phyloP scores from a whole-genome alignment of 2,797 vertebrate species.

The Gadopsis marmoratus region DNA sequence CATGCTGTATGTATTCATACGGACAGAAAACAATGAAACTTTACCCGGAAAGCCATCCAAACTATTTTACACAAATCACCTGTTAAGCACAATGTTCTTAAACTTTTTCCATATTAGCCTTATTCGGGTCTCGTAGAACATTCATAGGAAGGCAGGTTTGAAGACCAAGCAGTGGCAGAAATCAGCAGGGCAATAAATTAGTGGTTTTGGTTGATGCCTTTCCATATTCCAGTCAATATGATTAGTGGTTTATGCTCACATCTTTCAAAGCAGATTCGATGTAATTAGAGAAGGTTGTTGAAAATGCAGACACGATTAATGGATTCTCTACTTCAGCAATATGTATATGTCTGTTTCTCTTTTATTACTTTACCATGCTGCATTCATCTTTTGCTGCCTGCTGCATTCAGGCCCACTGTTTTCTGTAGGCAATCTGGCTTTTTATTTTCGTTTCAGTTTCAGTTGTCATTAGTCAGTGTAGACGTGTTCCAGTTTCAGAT shows the following conservation, averaged over 20 bases:
- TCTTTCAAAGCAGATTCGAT: constrained; percentile 33
- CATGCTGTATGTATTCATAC: not conserved
- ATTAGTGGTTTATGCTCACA: constrained; percentile 36
- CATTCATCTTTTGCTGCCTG: constrained; percentile 41
- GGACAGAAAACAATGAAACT: not conserved
- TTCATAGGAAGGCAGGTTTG: not conserved
- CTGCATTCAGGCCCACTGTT: constrained; percentile 11
- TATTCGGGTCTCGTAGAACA: not conserved
- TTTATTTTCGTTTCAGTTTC: not conserved
- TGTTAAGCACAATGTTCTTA: not conserved
- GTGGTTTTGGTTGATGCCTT: constrained; percentile 18
- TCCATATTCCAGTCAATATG: constrained; percentile 26
- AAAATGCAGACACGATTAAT: constrained; percentile 49
- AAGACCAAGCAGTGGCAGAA: constrained; percentile 2
- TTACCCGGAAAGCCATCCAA: not conserved
- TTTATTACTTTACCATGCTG: constrained; percentile 24
- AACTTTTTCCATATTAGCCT: not conserved
- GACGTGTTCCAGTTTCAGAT: not conserved
- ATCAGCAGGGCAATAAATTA: constrained; percentile 7
- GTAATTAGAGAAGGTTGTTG: constrained; percentile 37
- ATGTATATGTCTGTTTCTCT: constrained; percentile 35
- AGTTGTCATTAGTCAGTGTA: not conserved
- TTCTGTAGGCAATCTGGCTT: not conserved
- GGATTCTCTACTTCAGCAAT: constrained; percentile 19
- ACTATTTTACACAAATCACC: not conserved